phyloP scores from a whole-genome alignment of 1,140 invertebrate genomes.

The Subanguina moxae region DNA sequence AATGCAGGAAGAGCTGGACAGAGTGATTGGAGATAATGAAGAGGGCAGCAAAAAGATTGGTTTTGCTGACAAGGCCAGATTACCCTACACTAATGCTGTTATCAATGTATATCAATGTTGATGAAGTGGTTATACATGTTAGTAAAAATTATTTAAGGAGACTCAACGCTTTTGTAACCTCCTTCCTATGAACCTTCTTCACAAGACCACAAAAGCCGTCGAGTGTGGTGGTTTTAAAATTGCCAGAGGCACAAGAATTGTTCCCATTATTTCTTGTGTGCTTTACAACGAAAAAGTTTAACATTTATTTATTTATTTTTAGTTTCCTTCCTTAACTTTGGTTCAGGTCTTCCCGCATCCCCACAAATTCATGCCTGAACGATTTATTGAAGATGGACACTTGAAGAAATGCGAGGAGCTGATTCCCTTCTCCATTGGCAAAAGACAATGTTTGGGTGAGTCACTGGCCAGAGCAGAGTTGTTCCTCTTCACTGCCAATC shows the following conservation, averaged over 20 bases:
- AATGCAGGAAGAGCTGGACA: slow-evolving; percentile 23
- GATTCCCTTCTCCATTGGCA: slow-evolving; percentile 77
- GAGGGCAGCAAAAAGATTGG: not conserved
- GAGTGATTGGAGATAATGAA: not conserved
- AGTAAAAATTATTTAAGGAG: slow-evolving; percentile 20
- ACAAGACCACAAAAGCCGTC: slow-evolving; percentile 24
- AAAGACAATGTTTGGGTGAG: slow-evolving; percentile 72
- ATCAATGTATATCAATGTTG: slow-evolving; percentile 12
- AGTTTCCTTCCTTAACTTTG: no score
- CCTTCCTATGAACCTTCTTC: slow-evolving; percentile 25
- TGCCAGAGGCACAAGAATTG: slow-evolving; percentile 19
- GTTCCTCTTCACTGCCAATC: slow-evolving; percentile 30
- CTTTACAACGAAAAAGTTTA: slow-evolving; percentile 29
- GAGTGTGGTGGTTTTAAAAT: slow-evolving; percentile 25
- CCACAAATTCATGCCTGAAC: slow-evolving; percentile 73
- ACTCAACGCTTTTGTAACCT: slow-evolving; percentile 35
- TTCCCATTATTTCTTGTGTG: slow-evolving; percentile 25
- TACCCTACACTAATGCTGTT: slow-evolving; percentile 27
- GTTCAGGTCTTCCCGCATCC: slow-evolving; percentile 64
- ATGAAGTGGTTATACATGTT: not conserved
- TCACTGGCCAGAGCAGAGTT: slow-evolving; percentile 10
- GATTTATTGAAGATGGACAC: slow-evolving; percentile 74
- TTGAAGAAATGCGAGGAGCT: slow-evolving; percentile 79
- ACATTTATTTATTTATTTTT: no score
- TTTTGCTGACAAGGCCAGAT: not conserved